A percentile compares a stretch with the other conserved stretches of the same genome.
Conservation (phyloP, 2,888 invertebrate species). For the Harpalus rubripes region DNA sequence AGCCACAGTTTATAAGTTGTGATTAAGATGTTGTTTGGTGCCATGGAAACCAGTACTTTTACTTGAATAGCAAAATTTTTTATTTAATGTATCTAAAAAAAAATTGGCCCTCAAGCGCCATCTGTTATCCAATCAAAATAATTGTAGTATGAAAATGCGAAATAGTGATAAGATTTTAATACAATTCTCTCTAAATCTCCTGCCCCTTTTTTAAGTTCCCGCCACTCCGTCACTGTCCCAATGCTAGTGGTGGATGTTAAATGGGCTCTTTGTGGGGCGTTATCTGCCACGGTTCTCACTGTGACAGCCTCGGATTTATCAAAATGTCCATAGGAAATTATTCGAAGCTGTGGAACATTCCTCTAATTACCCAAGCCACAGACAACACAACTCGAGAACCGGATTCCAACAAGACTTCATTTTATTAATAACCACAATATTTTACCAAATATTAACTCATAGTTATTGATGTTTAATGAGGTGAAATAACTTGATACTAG, state of each 20-base stretch:
- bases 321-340: constrained; percentile 54
- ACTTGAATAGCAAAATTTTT: no score
- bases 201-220: not conserved
- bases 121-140: no score
- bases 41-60: no score
- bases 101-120: no score
- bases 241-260: constrained; percentile 18
- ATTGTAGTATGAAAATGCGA: no score
- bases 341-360: constrained; percentile 41
- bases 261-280: constrained; percentile 57
- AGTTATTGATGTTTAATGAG: constrained; percentile 14
- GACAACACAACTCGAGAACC: not conserved
- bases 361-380: constrained; percentile 31
- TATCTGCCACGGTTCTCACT: constrained; percentile 30
- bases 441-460: not conserved
- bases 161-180: no score
- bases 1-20: no score
- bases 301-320: constrained; percentile 55
- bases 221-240: not conserved
- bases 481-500: not conserved
- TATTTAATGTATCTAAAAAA: no score
- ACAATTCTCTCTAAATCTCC: no score
- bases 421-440: constrained; percentile 36
- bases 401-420: not conserved
- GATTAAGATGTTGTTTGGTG: no score